These are phyloP conservation scores for Macrophya alboannulata DNA, from an alignment of 2,888 invertebrate genomes.

Conservation along the genomic window DNA sequence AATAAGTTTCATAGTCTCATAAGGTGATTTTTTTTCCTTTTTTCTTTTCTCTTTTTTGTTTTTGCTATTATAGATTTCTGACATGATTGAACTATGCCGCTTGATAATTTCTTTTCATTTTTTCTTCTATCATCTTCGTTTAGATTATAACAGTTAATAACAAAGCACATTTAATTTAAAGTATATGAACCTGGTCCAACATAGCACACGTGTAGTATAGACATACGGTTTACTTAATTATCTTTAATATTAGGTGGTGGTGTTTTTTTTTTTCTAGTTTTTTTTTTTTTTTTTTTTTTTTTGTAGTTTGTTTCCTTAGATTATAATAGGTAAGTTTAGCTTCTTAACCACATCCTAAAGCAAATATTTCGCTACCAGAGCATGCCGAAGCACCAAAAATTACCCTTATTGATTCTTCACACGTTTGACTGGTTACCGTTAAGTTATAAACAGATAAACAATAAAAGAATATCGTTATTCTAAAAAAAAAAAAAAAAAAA, in stretches of 20 bases:
- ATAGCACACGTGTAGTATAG: conserved; percentile 73
- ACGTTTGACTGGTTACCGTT: neutral
- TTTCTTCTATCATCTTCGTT: conserved; percentile 55
- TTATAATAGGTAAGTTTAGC: conserved; percentile 70
- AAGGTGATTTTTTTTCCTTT: neutral
- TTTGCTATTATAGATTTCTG: neutral
- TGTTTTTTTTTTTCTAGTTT: conserved; percentile 6
- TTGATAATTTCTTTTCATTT: conserved; percentile 51
- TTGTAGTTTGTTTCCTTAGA: conserved; percentile 65
- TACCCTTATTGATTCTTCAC: neutral
- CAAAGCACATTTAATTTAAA: conserved; percentile 67
- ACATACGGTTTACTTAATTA: conserved; percentile 68
- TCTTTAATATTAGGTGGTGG: conserved; percentile 69
- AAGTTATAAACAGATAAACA: neutral
- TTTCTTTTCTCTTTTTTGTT: neutral
- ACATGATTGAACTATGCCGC: neutral
- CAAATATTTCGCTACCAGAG: conserved; percentile 57
- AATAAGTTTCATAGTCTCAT: neutral
- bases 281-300: conserved; percentile 15
- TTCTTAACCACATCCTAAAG: conserved; percentile 66
- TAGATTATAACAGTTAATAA: conserved; percentile 64
- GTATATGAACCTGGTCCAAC: conserved; percentile 71
- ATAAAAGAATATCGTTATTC: neutral
- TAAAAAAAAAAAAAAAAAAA: neutral
- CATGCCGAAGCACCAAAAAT: neutral